A percentile compares a stretch with the other conserved stretches of the same genome.
Conservation (phyloP, 2,113 vertebrate species). For the Pontoporia blainvillei region DNA sequence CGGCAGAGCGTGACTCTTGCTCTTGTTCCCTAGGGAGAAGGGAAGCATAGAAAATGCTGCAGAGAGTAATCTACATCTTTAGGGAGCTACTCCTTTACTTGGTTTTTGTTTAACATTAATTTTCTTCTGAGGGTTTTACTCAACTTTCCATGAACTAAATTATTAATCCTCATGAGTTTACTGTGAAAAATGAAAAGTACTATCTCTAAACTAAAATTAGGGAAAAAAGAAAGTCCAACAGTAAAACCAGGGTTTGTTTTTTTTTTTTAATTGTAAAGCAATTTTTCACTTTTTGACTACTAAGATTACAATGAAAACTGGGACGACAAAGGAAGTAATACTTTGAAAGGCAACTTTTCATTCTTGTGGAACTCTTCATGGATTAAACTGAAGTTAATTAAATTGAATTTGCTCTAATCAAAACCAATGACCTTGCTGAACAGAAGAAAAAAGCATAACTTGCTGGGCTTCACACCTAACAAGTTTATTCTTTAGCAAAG, state of each 20-base stretch:
- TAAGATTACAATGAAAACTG: background rate
- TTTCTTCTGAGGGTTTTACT: constrained; percentile 1
- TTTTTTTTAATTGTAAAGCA: background rate
- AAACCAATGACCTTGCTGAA: background rate
- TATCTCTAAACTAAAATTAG: background rate
- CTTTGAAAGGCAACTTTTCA: background rate
- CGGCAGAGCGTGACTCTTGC: background rate
- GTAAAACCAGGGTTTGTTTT: background rate
- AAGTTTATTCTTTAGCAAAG: background rate
- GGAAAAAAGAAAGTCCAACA: background rate
- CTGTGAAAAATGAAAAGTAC: background rate
- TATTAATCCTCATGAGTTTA: background rate
- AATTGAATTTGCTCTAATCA: constrained; percentile 1
- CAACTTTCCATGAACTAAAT: background rate
- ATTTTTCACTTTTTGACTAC: constrained; percentile 2
- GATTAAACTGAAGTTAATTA: background rate
- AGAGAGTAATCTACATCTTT: background rate
- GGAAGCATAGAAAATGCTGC: background rate
- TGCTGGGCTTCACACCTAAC: background rate
- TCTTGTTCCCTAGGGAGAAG: background rate
- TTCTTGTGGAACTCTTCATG: background rate
- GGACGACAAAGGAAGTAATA: background rate
- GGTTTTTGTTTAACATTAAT: background rate
- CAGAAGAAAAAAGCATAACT: background rate
- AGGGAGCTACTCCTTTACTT: background rate